Evolutionary conservation across 2,888 invertebrate genomes (phyloP).

Genomic region (Listrodromus nycthemerus): DNA sequence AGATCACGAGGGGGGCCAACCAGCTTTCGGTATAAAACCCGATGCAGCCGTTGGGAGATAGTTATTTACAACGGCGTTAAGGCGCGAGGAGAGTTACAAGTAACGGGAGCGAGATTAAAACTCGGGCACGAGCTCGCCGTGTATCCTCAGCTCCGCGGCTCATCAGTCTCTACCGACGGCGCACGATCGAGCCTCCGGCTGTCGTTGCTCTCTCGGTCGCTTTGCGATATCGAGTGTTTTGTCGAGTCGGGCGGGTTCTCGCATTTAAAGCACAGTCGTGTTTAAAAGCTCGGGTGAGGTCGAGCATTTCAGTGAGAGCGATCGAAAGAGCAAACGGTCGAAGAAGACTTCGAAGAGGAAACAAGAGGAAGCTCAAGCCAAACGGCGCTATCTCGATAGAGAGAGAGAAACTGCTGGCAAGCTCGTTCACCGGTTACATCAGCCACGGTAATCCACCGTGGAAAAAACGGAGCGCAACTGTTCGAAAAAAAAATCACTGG

Average conservation of each 20-base stretch:
- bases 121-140: slow-evolving; percentile 2
- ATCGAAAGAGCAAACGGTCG: not conserved
- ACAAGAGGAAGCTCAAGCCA: not conserved
- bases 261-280: slow-evolving; percentile 13
- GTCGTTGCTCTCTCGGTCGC: slow-evolving; percentile 10
- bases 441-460: slow-evolving; percentile 4
- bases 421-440: slow-evolving; percentile 10
- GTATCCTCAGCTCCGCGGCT: not conserved
- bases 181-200: slow-evolving; percentile 1
- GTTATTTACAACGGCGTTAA: slow-evolving; percentile 46
- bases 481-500: slow-evolving; percentile 8
- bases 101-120: slow-evolving; percentile 16
- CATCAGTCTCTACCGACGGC: slow-evolving; percentile 6
- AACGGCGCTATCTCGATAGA: not conserved
- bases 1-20: slow-evolving; percentile 70
- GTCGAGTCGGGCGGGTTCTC: not conserved
- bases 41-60: slow-evolving; percentile 55
- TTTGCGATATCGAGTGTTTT: not conserved
- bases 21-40: slow-evolving; percentile 74
- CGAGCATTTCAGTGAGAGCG: slow-evolving; percentile 1
- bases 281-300: slow-evolving; percentile 3
- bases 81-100: slow-evolving; percentile 25
- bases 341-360: not conserved
- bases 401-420: slow-evolving; percentile 18
- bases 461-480: not conserved